A percentile compares a stretch with the other conserved stretches of the same genome.
These are phyloP conservation scores for Aepyceros melampus DNA, from an alignment of 2,113 vertebrate species.

Conservation along the genomic window DNA sequence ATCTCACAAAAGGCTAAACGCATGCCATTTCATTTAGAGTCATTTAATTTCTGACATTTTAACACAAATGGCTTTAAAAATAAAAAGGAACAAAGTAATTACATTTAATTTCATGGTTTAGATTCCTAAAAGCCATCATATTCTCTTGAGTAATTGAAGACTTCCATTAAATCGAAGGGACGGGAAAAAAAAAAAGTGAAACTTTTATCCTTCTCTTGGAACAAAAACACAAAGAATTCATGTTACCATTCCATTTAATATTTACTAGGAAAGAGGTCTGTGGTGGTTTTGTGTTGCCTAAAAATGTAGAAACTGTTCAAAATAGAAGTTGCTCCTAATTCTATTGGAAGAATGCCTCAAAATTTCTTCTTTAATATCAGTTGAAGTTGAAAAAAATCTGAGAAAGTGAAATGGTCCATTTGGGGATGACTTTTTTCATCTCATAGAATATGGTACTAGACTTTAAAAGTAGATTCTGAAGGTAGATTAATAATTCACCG, in stretches of 20 bases:
- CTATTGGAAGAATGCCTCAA: neutral
- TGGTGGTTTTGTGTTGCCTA: neutral
- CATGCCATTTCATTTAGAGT: slow-evolving; percentile 62
- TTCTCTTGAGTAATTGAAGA: slow-evolving; percentile 45
- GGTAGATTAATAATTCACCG: neutral
- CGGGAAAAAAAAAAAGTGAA: neutral
- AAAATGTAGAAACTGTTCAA: neutral
- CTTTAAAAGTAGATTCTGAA: neutral
- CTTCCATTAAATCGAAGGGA: neutral
- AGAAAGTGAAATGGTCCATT: neutral
- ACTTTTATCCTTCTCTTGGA: neutral
- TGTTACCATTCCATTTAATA: neutral
- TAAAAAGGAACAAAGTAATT: slow-evolving; percentile 49
- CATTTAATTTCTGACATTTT: slow-evolving; percentile 63
- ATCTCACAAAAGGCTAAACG: slow-evolving; percentile 27
- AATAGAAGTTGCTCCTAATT: neutral
- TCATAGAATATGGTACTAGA: neutral
- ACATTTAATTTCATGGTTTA: slow-evolving; percentile 57
- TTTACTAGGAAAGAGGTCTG: neutral
- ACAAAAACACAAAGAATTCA: slow-evolving; percentile 19
- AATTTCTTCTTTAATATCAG: neutral
- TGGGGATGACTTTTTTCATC: neutral
- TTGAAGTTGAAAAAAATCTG: neutral
- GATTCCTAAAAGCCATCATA: slow-evolving; percentile 58
- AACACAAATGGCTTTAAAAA: slow-evolving; percentile 48